Conservation (phyloP, 2,888 invertebrate species). For the Volucella inflata region DNA sequence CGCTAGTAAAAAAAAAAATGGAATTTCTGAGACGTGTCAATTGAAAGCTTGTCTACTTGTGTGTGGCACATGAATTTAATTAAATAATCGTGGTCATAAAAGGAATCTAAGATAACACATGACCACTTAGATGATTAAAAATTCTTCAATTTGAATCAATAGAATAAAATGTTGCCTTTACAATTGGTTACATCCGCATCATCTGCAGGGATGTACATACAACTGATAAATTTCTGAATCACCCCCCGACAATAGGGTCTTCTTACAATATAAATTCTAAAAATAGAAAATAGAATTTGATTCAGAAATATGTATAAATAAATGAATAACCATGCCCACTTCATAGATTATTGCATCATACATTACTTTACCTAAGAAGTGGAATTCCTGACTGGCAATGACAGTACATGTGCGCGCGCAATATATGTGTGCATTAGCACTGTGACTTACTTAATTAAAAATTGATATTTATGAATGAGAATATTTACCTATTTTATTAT, state of each 20-base stretch:
- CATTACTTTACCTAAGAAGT: neutral
- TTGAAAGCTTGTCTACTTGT: slow-evolving; percentile 35
- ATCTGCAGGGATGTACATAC: too few relatives aligned
- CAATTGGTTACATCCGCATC: slow-evolving; percentile 45
- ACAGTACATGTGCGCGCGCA: slow-evolving; percentile 37
- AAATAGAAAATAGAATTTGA: neutral
- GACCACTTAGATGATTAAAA: neutral
- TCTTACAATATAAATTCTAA: neutral
- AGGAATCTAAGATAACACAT: neutral
- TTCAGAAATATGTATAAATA: slow-evolving; percentile 8
- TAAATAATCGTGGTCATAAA: slow-evolving; percentile 19
- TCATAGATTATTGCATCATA: slow-evolving; percentile 55
- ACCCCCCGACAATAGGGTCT: too few relatives aligned
- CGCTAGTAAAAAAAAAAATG: too few relatives aligned
- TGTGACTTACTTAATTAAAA: neutral
- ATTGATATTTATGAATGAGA: slow-evolving; percentile 31
- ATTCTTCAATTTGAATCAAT: slow-evolving; percentile 26
- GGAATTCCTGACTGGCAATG: neutral
- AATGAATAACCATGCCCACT: neutral
- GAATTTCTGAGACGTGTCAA: slow-evolving; percentile 49
- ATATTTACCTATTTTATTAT: slow-evolving; percentile 61
- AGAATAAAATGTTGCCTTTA: slow-evolving; percentile 12
- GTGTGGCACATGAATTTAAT: slow-evolving; percentile 35
- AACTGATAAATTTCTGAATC: too few relatives aligned
- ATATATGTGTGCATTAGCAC: neutral